phyloP scores from a whole-genome alignment of 2,888 invertebrate species.

The Caradrina clavipalpis region DNA sequence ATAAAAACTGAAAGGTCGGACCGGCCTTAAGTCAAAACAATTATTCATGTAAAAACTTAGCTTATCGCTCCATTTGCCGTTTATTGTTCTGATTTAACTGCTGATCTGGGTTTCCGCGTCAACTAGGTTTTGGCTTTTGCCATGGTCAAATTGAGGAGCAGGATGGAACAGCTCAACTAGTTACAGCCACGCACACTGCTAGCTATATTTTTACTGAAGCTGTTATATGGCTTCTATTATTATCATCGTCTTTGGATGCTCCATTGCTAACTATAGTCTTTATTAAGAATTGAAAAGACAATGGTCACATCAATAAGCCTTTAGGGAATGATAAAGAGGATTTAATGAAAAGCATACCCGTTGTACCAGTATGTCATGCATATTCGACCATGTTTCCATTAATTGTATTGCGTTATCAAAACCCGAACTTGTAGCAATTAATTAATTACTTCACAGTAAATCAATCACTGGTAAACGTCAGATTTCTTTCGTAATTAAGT shows the following conservation, averaged over 20 bases:
- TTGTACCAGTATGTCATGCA: background rate
- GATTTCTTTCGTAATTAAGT: constrained; percentile 16
- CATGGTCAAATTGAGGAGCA: background rate
- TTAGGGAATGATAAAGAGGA: background rate
- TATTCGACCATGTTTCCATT: background rate
- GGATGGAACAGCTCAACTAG: background rate
- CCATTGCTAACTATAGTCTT: too few species aligned
- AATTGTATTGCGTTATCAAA: constrained; percentile 12
- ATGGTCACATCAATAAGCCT: too few species aligned
- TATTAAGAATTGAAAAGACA: too few species aligned
- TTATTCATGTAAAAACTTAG: constrained; percentile 63
- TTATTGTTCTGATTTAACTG: constrained; percentile 50
- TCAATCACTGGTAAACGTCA: background rate
- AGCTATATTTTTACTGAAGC: too few species aligned
- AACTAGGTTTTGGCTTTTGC: constrained; percentile 5
- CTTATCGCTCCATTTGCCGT: constrained; percentile 64
- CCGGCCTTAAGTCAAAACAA: constrained; percentile 55
- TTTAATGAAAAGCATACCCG: background rate
- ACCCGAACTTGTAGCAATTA: constrained; percentile 7
- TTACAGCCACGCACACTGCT: background rate
- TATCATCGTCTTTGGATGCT: background rate
- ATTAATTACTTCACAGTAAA: constrained; percentile 23
- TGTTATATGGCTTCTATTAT: background rate
- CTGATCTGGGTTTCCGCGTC: constrained; percentile 56
- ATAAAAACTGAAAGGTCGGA: constrained; percentile 58